Conservation (phyloP, 1,140 invertebrate genomes). For the Ylistrum balloti region DNA sequence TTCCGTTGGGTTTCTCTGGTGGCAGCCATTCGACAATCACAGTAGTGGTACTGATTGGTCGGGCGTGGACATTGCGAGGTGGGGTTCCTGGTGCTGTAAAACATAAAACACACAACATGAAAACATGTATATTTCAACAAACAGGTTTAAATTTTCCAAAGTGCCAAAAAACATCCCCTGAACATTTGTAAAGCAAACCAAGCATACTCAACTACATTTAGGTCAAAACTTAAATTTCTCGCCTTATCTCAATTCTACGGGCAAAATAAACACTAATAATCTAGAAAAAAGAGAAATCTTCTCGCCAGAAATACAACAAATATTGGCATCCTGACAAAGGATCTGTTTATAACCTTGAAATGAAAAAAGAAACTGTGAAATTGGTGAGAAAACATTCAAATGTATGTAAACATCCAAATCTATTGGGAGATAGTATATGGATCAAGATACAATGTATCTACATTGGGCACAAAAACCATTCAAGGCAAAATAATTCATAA, state of each 20-base stretch:
- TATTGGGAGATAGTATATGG: background rate
- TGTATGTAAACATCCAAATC: background rate
- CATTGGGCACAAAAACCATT: background rate
- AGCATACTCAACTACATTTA: background rate
- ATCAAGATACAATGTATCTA: background rate
- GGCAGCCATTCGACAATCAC: slow-evolving; percentile 99
- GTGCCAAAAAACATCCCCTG: background rate
- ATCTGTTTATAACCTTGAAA: background rate
- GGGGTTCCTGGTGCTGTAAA: slow-evolving; percentile 95
- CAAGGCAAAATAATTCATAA: background rate
- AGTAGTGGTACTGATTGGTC: slow-evolving; percentile 95
- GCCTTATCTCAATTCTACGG: too few species aligned
- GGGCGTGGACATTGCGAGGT: slow-evolving; percentile 95
- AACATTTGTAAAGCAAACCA: background rate
- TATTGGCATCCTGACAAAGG: background rate
- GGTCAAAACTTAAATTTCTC: background rate
- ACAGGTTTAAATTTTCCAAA: too few species aligned
- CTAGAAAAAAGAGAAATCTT: background rate
- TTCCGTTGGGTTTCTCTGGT: slow-evolving; percentile 97
- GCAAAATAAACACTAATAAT: background rate
- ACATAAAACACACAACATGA: slow-evolving; percentile 47
- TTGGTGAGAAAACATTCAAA: background rate
- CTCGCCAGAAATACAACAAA: background rate
- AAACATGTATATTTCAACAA: background rate
- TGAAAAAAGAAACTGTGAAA: background rate